Percentiles rank a stretch among this genome's conserved stretches.
Conservation (phyloP, 2,113 vertebrate species). For the Malurus elegans region DNA sequence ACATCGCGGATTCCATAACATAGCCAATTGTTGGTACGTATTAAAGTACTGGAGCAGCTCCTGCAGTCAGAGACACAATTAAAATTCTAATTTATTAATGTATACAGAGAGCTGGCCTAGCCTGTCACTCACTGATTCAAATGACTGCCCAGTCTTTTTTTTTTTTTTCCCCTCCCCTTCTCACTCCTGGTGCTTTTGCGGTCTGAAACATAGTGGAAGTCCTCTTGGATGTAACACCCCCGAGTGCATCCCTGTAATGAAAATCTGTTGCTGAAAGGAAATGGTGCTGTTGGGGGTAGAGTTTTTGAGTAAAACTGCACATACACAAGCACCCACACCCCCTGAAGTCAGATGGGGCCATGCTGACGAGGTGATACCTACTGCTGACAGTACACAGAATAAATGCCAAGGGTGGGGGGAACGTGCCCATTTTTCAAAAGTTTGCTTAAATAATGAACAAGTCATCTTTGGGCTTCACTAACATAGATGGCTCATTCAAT, state of each 20-base stretch:
- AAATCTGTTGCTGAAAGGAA: slow-evolving; percentile 37
- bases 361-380: background rate
- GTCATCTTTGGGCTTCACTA: slow-evolving; percentile 10
- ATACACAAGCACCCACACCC: background rate
- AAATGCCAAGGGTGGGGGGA: background rate
- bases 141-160: slow-evolving; percentile 81
- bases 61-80: slow-evolving; percentile 92
- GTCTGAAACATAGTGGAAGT: slow-evolving; percentile 54
- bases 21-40: slow-evolving; percentile 91
- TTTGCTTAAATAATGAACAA: slow-evolving; percentile 44
- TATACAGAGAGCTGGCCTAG: slow-evolving; percentile 92
- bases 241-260: slow-evolving; percentile 42
- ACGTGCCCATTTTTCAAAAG: background rate
- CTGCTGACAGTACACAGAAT: background rate
- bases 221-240: slow-evolving; percentile 62
- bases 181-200: slow-evolving; percentile 66
- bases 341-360: background rate
- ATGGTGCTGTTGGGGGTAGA: background rate
- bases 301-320: slow-evolving; percentile 19
- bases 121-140: slow-evolving; percentile 94
- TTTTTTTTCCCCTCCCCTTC: background rate
- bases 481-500: background rate
- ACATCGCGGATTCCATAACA: slow-evolving; percentile 83
- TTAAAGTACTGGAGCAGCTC: slow-evolving; percentile 86
- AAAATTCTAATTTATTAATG: slow-evolving; percentile 99